Evolutionary conservation across 2,797 vertebrate genomes (phyloP).

Genomic region (Catharus ustulatus): DNA sequence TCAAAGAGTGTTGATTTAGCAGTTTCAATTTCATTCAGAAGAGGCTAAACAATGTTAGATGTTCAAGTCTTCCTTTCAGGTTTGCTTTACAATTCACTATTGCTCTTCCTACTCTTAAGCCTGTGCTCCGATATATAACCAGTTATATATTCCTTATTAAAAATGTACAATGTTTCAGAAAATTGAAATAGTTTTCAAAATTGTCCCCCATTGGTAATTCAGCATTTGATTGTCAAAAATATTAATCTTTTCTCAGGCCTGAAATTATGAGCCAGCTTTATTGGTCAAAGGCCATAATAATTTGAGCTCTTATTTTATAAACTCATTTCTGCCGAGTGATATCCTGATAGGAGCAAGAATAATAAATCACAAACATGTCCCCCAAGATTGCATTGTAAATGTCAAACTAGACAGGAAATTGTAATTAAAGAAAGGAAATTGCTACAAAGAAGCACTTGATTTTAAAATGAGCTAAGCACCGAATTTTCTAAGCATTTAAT

Average conservation of each 20-base stretch:
- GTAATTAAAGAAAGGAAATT: constrained; percentile 98
- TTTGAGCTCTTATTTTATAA: constrained; percentile 95
- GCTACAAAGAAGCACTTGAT: constrained; percentile 93
- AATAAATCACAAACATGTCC: constrained; percentile 94
- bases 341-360: constrained; percentile 91
- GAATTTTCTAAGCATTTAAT: constrained; percentile 96
- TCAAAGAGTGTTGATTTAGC: constrained; percentile 68
- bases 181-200: constrained; percentile 76
- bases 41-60: constrained; percentile 57
- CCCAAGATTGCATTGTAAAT: constrained; percentile 96
- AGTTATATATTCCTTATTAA: constrained; percentile 60
- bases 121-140: constrained; percentile 11
- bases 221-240: constrained; percentile 89
- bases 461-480: constrained; percentile 91
- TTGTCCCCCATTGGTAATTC: constrained; percentile 79
- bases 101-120: constrained; percentile 46
- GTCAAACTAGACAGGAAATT: constrained; percentile 95
- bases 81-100: constrained; percentile 52
- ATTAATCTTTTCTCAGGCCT: constrained; percentile 89
- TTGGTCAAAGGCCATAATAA: constrained; percentile 94
- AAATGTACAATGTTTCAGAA: constrained; percentile 74
- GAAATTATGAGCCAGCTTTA: constrained; percentile 90
- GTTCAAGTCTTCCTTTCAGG: constrained; percentile 58
- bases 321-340: constrained; percentile 92
- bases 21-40: constrained; percentile 61